Evolutionary conservation across 1,140 invertebrate species (phyloP), one percentile per base, ranked within the genome.

Genomic region (Campoletis sonorensis): DNA sequence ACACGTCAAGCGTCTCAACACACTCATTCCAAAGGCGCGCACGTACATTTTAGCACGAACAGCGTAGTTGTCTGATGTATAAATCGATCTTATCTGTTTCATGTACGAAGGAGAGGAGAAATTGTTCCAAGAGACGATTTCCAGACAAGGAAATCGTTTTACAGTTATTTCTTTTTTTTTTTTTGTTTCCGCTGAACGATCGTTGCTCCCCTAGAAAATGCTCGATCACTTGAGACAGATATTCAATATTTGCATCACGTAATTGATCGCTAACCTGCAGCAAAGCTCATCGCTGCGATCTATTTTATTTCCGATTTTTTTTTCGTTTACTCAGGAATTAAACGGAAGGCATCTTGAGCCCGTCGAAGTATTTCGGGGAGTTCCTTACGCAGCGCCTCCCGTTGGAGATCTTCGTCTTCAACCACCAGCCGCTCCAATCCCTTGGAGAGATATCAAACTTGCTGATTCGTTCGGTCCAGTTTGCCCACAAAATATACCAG

Each of bases 381-480:
- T 98, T 70, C 97, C 96, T 5, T 98, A 98, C 93, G 97, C 96
- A 0, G 95, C 96, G 18, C 94, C 95, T 26, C 96, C 97, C 4
- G 91, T 94, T 1, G 95, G 95, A n/a, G 92, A 93, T 16, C 91
- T 96, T 49, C 93, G 97, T 27, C 95, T 97, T 85, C 94, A 94
- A 81, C 93, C 95, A 18, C 95, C 96, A 33, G 93, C 94, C 61
- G 93, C 94, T 5, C 94, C 95, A 8, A 91, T 94, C 30, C 89
- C 93, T 75, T 97, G 96, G 95, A 93, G 94, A 71, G 95, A 95
- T 58, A 95, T 95, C 30, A 93, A 95, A 80, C 93, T 95, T 68
- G 96, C 96, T 21, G 95, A 97, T 86, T 93, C 94, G 21, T 95
- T 96, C 88, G 95, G 94, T 23, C 93, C 95, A 0, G 95, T 96